Conservation (phyloP, 1,140 invertebrate genomes). For the Euwallacea similis region DNA sequence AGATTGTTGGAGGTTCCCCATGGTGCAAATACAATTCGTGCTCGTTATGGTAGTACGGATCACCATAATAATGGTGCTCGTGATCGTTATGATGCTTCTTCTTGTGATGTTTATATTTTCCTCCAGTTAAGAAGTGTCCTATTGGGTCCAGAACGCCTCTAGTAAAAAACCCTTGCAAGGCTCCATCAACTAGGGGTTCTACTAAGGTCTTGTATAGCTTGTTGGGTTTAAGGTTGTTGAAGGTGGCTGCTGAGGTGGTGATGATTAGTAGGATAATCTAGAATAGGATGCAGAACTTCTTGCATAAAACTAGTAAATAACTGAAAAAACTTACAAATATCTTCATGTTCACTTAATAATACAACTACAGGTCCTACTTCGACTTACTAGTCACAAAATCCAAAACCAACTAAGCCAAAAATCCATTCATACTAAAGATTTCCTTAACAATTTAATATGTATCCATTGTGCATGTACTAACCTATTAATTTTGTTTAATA, state of each 20-base stretch:
- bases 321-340: too few relatives aligned
- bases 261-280: slow-evolving; percentile 1
- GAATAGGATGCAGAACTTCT: background rate
- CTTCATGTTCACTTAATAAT: too few relatives aligned
- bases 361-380: too few relatives aligned
- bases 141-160: slow-evolving; percentile 12
- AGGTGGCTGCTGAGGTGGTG: slow-evolving; percentile 10
- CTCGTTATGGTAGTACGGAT: background rate
- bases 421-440: too few relatives aligned
- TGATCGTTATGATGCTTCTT: slow-evolving; percentile 5
- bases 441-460: too few relatives aligned
- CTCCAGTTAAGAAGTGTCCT: slow-evolving; percentile 5
- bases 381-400: too few relatives aligned
- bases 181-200: slow-evolving; percentile 15
- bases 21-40: background rate
- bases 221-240: slow-evolving; percentile 14
- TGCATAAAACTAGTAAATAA: too few relatives aligned
- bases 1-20: background rate
- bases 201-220: slow-evolving; percentile 21
- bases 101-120: background rate
- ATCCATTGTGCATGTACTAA: too few relatives aligned
- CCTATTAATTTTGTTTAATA: too few relatives aligned
- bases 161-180: slow-evolving; percentile 9
- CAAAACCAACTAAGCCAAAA: too few relatives aligned
- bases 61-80: background rate